phyloP scores from a whole-genome alignment of 23 tunicate genomes.

The Halocynthia roretzi region DNA sequence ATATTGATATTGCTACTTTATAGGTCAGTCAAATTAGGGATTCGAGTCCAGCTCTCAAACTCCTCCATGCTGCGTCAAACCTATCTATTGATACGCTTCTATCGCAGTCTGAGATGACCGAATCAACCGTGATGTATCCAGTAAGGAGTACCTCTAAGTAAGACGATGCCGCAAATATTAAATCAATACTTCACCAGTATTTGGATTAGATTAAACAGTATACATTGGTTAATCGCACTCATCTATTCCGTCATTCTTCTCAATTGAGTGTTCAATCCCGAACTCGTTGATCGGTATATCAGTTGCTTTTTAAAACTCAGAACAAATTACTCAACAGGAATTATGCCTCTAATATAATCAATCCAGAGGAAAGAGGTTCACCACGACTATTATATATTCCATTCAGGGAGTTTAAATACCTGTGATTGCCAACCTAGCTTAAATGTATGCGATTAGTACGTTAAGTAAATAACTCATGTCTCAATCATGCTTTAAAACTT shows the following conservation, averaged over 20 bases:
- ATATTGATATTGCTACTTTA: neutral
- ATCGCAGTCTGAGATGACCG: conserved; percentile 14
- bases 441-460: neutral
- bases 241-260: no score
- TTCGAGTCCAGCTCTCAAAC: conserved; percentile 17
- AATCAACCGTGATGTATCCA: conserved; percentile 3
- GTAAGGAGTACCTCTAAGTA: neutral
- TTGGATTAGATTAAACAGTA: neutral
- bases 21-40: conserved; percentile 4
- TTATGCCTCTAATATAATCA: no score
- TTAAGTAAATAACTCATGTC: no score
- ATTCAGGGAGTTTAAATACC: no score
- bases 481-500: no score
- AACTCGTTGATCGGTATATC: no score
- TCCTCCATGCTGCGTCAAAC: conserved; percentile 23
- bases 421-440: conserved; percentile 1
- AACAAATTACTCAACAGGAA: no score
- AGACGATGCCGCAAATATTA: neutral
- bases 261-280: no score
- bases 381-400: no score
- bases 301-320: no score
- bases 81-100: conserved; percentile 25
- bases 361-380: no score
- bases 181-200: neutral
- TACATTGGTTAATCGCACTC: neutral